Conservation (phyloP, 1,140 invertebrate genomes). For the Drepana arcuata region DNA sequence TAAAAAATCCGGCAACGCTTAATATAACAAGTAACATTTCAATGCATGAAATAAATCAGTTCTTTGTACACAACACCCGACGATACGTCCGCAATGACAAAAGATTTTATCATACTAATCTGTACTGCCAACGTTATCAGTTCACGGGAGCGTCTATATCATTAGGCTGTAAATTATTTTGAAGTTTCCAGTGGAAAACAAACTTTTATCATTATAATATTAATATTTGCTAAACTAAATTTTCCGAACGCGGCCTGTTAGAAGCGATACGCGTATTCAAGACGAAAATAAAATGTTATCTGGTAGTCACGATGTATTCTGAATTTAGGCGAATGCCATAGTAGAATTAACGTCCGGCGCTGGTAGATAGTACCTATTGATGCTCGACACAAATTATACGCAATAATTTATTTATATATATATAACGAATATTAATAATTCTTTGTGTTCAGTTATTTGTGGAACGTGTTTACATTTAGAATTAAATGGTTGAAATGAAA, state of each 20-base stretch:
- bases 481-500: no score
- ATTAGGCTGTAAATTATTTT: slow-evolving; percentile 47
- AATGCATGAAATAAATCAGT: slow-evolving; percentile 14
- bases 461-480: no score
- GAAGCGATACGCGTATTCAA: slow-evolving; percentile 4
- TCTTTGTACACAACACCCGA: slow-evolving; percentile 18
- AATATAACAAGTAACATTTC: slow-evolving; percentile 37
- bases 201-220: slow-evolving; percentile 13
- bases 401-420: neutral
- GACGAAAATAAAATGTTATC: slow-evolving; percentile 32
- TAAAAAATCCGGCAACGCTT: slow-evolving; percentile 24
- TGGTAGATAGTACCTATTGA: neutral
- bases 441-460: no score
- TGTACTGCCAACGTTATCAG: slow-evolving; percentile 39
- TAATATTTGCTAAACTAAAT: slow-evolving; percentile 18
- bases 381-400: slow-evolving; percentile 6
- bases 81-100: slow-evolving; percentile 23
- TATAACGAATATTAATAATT: no score
- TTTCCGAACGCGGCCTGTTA: slow-evolving; percentile 20
- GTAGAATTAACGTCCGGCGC: slow-evolving; percentile 1
- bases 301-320: slow-evolving; percentile 5
- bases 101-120: slow-evolving; percentile 53
- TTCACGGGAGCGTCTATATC: slow-evolving; percentile 36
- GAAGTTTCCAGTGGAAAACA: slow-evolving; percentile 34
- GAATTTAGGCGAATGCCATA: slow-evolving; percentile 3